Conservation (phyloP, 2,888 invertebrate species). For the Chouioia cunea region DNA sequence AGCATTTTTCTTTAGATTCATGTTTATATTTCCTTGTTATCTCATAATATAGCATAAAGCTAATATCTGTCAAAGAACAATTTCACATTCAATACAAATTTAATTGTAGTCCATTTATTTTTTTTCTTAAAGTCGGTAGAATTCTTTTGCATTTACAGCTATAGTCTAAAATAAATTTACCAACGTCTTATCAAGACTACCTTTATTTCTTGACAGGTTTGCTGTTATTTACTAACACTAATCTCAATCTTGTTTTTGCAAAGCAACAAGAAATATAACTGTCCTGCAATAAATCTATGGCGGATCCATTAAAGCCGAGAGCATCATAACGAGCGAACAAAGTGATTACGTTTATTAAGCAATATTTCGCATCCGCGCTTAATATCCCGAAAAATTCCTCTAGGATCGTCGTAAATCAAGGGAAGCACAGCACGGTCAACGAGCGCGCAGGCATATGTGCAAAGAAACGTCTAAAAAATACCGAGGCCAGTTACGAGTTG, state of each 20-base stretch:
- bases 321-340: conserved; percentile 16
- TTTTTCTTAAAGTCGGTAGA: too few species aligned
- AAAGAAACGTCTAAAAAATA: conserved; percentile 1
- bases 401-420: conserved; percentile 42
- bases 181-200: too few species aligned
- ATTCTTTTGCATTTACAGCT: too few species aligned
- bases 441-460: not conserved
- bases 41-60: too few species aligned
- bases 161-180: too few species aligned
- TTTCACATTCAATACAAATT: too few species aligned
- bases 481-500: conserved; percentile 14
- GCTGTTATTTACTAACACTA: too few species aligned
- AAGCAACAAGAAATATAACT: conserved; percentile 1
- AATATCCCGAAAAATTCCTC: conserved; percentile 29
- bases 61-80: too few species aligned
- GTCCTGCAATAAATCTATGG: conserved; percentile 3
- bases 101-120: too few species aligned
- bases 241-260: not conserved
- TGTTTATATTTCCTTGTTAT: too few species aligned
- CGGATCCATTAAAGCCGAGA: conserved; percentile 30
- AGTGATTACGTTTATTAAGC: conserved; percentile 43
- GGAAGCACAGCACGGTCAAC: not conserved
- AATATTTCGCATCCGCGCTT: conserved; percentile 31
- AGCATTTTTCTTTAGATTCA: too few species aligned
- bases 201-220: too few species aligned